Evolutionary conservation across 2,113 vertebrate species (phyloP).

Genomic region (Megalops atlanticus): DNA sequence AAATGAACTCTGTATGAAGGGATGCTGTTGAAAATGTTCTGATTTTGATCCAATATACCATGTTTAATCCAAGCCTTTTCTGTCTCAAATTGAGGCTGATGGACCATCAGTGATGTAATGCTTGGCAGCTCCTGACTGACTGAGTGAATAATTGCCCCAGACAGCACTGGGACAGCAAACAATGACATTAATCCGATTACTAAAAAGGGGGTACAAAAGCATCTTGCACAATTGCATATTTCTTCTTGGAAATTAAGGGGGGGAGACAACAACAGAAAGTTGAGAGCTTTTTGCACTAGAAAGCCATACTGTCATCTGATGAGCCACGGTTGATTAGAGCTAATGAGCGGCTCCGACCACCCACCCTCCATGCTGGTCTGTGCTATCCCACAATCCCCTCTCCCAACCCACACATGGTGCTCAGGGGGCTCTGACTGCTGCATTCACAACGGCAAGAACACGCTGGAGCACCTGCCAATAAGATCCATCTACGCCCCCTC

Average conservation of each 20-base stretch:
- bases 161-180: background rate
- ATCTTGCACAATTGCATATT: background rate
- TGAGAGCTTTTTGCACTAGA: too few species aligned
- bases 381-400: background rate
- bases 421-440: background rate
- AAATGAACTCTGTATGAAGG: too few species aligned
- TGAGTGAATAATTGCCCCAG: background rate
- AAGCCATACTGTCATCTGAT: constrained; percentile 14
- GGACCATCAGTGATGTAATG: background rate
- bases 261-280: background rate
- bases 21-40: too few species aligned
- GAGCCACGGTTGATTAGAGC: constrained; percentile 1
- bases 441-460: background rate
- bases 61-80: too few species aligned
- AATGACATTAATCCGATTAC: constrained; percentile 3
- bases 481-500: too few species aligned
- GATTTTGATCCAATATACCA: too few species aligned
- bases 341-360: background rate
- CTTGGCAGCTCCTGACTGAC: background rate
- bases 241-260: background rate
- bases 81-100: background rate
- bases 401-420: background rate
- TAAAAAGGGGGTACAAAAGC: too few species aligned
- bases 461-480: too few species aligned
- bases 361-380: background rate